Evolutionary conservation across 53 echinoderm and acorn worm species (phyloP).

Genomic region (Astropecten irregularis): DNA sequence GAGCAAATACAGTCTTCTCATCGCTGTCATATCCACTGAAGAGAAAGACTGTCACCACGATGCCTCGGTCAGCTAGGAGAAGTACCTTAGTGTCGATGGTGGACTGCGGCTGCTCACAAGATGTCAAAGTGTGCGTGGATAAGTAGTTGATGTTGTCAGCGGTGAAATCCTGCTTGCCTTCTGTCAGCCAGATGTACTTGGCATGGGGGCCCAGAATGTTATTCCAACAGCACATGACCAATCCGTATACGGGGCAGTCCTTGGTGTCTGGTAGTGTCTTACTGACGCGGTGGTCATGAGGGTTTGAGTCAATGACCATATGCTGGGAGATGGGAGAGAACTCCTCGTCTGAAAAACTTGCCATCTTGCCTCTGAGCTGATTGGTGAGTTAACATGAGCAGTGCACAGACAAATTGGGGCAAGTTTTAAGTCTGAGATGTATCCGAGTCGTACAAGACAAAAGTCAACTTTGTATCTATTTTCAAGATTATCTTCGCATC

Average conservation of each 20-base stretch:
- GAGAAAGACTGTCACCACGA: conserved; percentile 75
- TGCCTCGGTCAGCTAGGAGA: conserved; percentile 73
- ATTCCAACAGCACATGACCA: conserved; percentile 91
- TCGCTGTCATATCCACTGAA: conserved; percentile 76
- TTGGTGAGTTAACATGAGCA: neutral
- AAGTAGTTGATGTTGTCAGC: conserved; percentile 71
- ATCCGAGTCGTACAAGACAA: neutral
- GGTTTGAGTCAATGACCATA: conserved; percentile 5
- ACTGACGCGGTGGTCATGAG: conserved; percentile 1
- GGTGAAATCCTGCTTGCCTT: conserved; percentile 66
- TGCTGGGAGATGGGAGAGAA: neutral
- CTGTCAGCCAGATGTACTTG: conserved; percentile 82
- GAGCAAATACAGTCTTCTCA: conserved; percentile 85
- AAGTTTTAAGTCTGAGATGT: neutral
- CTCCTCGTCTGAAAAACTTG: neutral
- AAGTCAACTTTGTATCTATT: too few species aligned
- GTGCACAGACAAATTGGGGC: neutral
- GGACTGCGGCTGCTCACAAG: conserved; percentile 80
- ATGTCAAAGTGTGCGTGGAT: conserved; percentile 84
- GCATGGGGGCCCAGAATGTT: conserved; percentile 96
- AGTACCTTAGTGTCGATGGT: conserved; percentile 85
- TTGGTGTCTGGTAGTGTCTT: conserved; percentile 41
- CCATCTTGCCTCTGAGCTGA: neutral
- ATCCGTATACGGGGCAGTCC: conserved; percentile 77
- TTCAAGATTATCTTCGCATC: too few species aligned